Evolutionary conservation across 2,888 invertebrate species (phyloP), one percentile per base, ranked within the genome.

Genomic region (Diaphora mendica): DNA sequence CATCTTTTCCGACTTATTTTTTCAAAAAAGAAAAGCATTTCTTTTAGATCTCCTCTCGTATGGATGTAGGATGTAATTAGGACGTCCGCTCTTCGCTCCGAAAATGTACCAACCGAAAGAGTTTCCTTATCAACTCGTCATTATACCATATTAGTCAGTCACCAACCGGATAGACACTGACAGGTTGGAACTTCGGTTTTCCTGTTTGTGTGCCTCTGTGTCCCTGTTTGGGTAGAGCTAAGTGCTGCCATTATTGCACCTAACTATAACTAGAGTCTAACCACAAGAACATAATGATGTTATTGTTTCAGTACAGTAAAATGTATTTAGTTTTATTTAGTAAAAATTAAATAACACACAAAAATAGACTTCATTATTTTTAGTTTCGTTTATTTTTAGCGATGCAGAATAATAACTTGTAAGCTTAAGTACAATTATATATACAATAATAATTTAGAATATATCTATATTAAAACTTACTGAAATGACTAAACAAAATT

Each of bases 21-120:
- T 15, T 17, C 2, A 30, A 26, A 62, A n/a, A 62, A 17, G 30
- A 30, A 62, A 30, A 62, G 2, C 13, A n/a, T 55, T 30, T 9
- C 30, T 26, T 48, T 48, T 48, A 48, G 26, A 30, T 20, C 26
- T 13, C 3, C 59, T 70, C 30, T 44, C 7, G 26, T 74, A 64
- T 42, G 44, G 75, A 73, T 64, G 64, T 75, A 69, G 83, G 85
- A 85, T 79, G 85, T 77, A 73, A 85, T 79, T 77, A 83, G 74
- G 83, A 83, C 71, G 67, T 85, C 81, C 83, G 77, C 65, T 73
- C 66, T 68, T 51, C 69, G 55, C 69, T 81, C 59, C 72, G 68
- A 35, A 76, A 75, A 68, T 59, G 71, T 64, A 71, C 68, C 70
- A 79, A 79, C 72, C 71, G 70, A 79, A 76, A 80, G 74, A 75